Base-by-base conservation (phyloP, 2,113 vertebrate genomes). In the Zosterops lateralis region DNA sequence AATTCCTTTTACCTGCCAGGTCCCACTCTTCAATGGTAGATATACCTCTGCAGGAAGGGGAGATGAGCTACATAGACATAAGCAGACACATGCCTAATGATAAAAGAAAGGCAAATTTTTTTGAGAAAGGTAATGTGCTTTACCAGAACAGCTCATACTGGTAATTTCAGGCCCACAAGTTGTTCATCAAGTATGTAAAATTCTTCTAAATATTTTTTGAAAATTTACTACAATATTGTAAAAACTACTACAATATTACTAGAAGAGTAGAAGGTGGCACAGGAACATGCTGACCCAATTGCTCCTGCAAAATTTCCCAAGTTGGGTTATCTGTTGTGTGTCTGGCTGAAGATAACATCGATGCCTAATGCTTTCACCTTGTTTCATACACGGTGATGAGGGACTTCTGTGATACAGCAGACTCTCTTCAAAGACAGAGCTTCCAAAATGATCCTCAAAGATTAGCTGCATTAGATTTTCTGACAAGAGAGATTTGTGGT, bases 351-450 rank as follows among this genome's bases (percentile, higher is more conserved):
- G 71, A 67, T 84, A 54, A 60, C 58, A 89, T 76, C 90, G 70
- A 56, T 90, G 76, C 78, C 31, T 95, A 76, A 48, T 58, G n/a
- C 32, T 84, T 73, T 90, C 48, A 48, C 65, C 72, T 75, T 67
- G 29, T 72, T 84, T 92, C 84, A 68, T 53, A 76, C 57, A 53
- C 47, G 62, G 31, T 48, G 34, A 92, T 79, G 29, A 91, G 86
- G 94, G 31, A 61, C n/a, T 78, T 74, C n/a, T 9, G 11, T 18
- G 16, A 22, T 34, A 58, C 21, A 38, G 48, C 72, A 77, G 22
- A n/a, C n/a, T 88, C 17, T 65, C 32, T 85, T 96, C 68, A 96
- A 94, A 94, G n/a, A 25, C 4, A 92, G 83, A 80, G 83, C 15
- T 38, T 92, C 74, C 79, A 56, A 82, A 80, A 34, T 28, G 62